Base-by-base conservation (phyloP, 2,888 invertebrate species). In the Eutolmus rufibarbis region DNA sequence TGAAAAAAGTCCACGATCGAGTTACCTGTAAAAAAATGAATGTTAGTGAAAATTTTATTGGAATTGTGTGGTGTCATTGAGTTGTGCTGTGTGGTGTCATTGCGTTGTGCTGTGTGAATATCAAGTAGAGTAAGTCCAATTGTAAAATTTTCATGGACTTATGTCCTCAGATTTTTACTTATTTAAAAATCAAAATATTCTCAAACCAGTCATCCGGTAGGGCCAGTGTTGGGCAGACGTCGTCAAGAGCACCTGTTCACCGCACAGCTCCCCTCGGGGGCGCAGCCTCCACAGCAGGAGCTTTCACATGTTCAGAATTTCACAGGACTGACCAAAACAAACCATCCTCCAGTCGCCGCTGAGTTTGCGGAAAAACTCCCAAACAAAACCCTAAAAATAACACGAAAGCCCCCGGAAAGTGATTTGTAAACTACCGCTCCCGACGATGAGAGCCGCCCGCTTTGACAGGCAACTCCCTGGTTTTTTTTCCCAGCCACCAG, bases 381-480 rank as follows among this genome's bases (percentile, higher is more conserved):
- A 37, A 77, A 77, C 77, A 40, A 77, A 77, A 77, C 40, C 66
- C 66, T 66, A 23, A 79, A 79, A 46, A 79, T 23, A 46, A 46
- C 66, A 66, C 66, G 12, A 66, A 66, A 66, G 66, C 66, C 23
- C n/a, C 66, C 28, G 66, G 66, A 66, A 66, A 23, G 66, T 66
- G 66, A 66, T 66, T 66, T 66, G 66, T 66, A 66, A 66, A 66
- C 66, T 66, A 23, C 12, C 66, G 23, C 66, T 19, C 19, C 23
- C 28, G 46, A 23, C 28, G 79, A 46, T 43, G 23, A 78, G 19
- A 79, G 43, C 28, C 28, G 66, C 66, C 66, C 23, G 66, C 34
- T 85, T 43, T 74, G 74, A 85, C 85, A 85, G 85, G 23, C 85
- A 74, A 74, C 85, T 85, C 85, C 85, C 85, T 31, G 40, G 74